These are phyloP conservation scores for Eupeodes luniger DNA, from an alignment of 2,888 invertebrate species.

Conservation along the genomic window DNA sequence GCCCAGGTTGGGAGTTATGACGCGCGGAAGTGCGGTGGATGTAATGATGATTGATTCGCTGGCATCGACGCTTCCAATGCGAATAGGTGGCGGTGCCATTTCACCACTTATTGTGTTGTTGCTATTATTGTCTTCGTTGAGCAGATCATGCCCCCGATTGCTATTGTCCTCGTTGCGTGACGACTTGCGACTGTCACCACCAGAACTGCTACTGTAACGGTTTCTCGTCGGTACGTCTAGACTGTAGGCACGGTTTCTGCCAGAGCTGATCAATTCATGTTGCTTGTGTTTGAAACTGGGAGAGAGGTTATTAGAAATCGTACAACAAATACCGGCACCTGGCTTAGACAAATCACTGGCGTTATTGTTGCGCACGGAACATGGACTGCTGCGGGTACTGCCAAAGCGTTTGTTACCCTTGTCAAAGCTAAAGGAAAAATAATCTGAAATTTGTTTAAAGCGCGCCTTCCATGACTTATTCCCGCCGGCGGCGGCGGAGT, in stretches of 20 bases:
- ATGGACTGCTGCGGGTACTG: slow-evolving; percentile 82
- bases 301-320: slow-evolving; percentile 82
- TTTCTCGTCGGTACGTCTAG: slow-evolving; percentile 83
- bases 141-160: slow-evolving; percentile 77
- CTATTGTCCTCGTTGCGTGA: slow-evolving; percentile 81
- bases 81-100: slow-evolving; percentile 79
- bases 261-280: slow-evolving; percentile 78
- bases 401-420: slow-evolving; percentile 82
- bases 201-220: slow-evolving; percentile 82
- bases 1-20: slow-evolving; percentile 77
- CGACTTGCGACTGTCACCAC: slow-evolving; percentile 83
- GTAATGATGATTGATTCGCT: slow-evolving; percentile 78
- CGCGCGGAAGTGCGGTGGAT: slow-evolving; percentile 75
- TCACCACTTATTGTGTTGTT: slow-evolving; percentile 83
- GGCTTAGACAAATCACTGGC: slow-evolving; percentile 76
- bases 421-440: slow-evolving; percentile 84
- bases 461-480: slow-evolving; percentile 82
- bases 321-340: slow-evolving; percentile 80
- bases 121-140: slow-evolving; percentile 82
- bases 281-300: slow-evolving; percentile 79
- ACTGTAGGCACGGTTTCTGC: slow-evolving; percentile 83
- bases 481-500: slow-evolving; percentile 17
- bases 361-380: slow-evolving; percentile 81
- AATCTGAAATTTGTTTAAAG: slow-evolving; percentile 83
- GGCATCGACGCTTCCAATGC: slow-evolving; percentile 80